Conservation (phyloP, 2,888 invertebrate species). For the Zootermopsis nevadensis region DNA sequence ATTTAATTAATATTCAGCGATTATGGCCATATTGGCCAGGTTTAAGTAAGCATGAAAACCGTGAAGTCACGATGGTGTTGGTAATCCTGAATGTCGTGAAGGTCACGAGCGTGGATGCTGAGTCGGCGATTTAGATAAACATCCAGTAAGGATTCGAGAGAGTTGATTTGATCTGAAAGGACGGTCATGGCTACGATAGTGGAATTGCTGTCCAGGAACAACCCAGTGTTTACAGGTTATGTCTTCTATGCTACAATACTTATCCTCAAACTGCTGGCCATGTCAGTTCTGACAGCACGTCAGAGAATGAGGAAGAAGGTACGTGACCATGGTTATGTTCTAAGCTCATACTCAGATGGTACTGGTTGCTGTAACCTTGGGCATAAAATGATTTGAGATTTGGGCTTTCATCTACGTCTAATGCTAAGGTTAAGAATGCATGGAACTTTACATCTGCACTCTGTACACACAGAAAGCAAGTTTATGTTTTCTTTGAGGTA, state of each 20-base stretch:
- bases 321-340: constrained; percentile 47
- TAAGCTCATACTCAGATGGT: too few species aligned
- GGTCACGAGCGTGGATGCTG: not conserved
- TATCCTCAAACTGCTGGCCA: constrained; percentile 63
- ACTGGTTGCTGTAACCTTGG: too few species aligned
- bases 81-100: not conserved
- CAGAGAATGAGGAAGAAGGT: constrained; percentile 64
- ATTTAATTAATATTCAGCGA: too few species aligned
- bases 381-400: too few species aligned
- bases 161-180: not conserved
- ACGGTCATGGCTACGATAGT: constrained; percentile 32
- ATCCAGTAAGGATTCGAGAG: not conserved
- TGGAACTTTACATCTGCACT: too few species aligned
- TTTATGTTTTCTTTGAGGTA: too few species aligned
- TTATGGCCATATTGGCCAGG: too few species aligned
- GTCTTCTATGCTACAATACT: constrained; percentile 63
- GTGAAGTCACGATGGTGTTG: not conserved
- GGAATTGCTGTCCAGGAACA: constrained; percentile 56
- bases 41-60: not conserved
- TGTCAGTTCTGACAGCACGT: constrained; percentile 62
- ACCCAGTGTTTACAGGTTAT: constrained; percentile 63
- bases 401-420: too few species aligned
- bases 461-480: too few species aligned
- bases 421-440: too few species aligned
- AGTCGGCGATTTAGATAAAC: not conserved